Conservation (phyloP, 2,888 invertebrate genomes). For the Caenorhabditis panamensis region DNA sequence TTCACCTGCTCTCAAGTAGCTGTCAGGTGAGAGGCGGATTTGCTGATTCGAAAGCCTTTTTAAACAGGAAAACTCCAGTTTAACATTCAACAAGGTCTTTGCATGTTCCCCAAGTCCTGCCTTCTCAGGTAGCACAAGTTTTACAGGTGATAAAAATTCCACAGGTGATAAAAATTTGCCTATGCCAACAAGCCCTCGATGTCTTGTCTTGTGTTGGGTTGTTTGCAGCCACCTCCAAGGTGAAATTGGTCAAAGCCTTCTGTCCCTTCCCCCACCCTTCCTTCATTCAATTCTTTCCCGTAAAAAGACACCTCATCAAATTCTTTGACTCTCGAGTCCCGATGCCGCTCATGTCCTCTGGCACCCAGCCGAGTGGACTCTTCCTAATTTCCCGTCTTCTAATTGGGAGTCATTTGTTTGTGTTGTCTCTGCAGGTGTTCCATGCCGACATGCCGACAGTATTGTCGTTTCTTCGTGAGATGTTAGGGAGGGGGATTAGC, state of each 20-base stretch:
- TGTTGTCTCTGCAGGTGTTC: slow-evolving; percentile 44
- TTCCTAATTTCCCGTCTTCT: slow-evolving; percentile 22
- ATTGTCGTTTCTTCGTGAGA: slow-evolving; percentile 40
- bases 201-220: background rate
- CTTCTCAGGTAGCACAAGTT: no score
- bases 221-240: slow-evolving; percentile 39
- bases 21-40: background rate
- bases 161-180: slow-evolving; percentile 60
- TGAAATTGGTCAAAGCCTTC: background rate
- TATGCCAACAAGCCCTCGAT: slow-evolving; percentile 32
- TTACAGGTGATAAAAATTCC: slow-evolving; percentile 29
- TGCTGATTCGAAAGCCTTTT: no score
- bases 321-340: slow-evolving; percentile 7
- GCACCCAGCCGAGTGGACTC: background rate
- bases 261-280: background rate
- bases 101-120: no score
- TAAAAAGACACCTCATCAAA: slow-evolving; percentile 18
- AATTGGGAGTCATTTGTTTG: slow-evolving; percentile 59
- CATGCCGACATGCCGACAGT: slow-evolving; percentile 38
- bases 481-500: background rate
- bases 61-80: no score
- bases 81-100: no score
- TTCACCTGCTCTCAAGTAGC: slow-evolving; percentile 41
- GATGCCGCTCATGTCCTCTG: background rate
- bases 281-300: slow-evolving; percentile 1